Conservation (phyloP, 2,888 invertebrate genomes). For the Acrobasis repandana region DNA sequence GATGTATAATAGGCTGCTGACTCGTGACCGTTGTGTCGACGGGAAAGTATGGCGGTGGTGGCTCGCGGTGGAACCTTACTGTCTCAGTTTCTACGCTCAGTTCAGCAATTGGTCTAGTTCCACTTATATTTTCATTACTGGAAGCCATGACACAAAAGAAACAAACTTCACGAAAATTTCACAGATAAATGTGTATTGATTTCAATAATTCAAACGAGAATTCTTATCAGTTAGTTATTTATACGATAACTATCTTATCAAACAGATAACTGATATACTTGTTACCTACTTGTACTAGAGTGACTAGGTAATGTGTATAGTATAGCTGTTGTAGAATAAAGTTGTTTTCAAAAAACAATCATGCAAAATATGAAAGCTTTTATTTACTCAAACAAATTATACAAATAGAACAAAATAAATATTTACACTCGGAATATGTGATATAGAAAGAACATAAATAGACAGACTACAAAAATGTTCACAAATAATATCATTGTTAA, state of each 20-base stretch:
- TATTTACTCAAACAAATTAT: conserved; percentile 27
- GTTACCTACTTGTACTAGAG: neutral
- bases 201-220: conserved; percentile 38
- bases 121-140: conserved; percentile 40
- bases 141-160: conserved; percentile 42
- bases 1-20: conserved; percentile 51
- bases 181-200: conserved; percentile 43
- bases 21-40: conserved; percentile 34
- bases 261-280: conserved; percentile 41
- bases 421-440: conserved; percentile 15
- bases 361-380: conserved; percentile 23
- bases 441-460: neutral
- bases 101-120: conserved; percentile 37
- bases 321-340: neutral
- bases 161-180: conserved; percentile 31
- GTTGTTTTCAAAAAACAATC: neutral
- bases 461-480: neutral
- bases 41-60: conserved; percentile 65
- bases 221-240: conserved; percentile 45
- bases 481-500: conserved; percentile 2
- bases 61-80: conserved; percentile 43
- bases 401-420: conserved; percentile 13
- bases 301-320: too few relatives aligned
- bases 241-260: conserved; percentile 52
- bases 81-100: conserved; percentile 41